Conservation (phyloP, 1,140 invertebrate species). For the Diachasma alloeum region DNA sequence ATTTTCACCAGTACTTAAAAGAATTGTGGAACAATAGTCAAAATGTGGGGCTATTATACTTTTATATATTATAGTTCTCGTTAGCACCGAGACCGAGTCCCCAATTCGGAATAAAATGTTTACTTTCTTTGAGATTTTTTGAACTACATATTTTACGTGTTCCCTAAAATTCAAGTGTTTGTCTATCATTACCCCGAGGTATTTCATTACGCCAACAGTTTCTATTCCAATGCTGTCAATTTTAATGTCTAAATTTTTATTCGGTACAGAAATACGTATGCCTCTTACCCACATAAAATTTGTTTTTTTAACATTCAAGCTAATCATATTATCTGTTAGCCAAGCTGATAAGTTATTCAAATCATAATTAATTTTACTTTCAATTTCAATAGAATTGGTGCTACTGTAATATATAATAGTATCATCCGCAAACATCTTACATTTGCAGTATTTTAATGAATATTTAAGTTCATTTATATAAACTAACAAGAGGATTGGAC, state of each 20-base stretch:
- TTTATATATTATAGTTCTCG: too few species aligned
- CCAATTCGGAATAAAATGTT: neutral
- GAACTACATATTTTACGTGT: neutral
- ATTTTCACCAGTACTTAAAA: conserved; percentile 2
- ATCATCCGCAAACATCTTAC: conserved; percentile 33
- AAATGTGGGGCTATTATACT: conserved; percentile 16
- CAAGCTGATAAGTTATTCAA: neutral
- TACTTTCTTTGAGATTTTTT: conserved; percentile 15
- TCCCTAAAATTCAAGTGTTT: neutral
- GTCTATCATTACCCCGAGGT: neutral
- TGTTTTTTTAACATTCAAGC: conserved; percentile 17
- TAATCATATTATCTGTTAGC: conserved; percentile 4
- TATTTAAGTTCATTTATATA: conserved; percentile 16
- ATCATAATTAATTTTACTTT: too few species aligned
- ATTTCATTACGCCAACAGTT: neutral
- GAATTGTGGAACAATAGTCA: conserved; percentile 11
- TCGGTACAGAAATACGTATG: neutral
- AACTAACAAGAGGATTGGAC: conserved; percentile 19
- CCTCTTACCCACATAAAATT: conserved; percentile 15
- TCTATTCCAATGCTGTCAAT: neutral
- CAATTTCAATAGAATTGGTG: neutral
- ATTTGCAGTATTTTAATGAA: neutral
- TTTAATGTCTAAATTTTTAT: neutral
- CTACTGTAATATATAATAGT: conserved; percentile 19
- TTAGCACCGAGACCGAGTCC: neutral